Conservation (phyloP, 1,140 invertebrate genomes). For the Dreissena rostriformis region DNA sequence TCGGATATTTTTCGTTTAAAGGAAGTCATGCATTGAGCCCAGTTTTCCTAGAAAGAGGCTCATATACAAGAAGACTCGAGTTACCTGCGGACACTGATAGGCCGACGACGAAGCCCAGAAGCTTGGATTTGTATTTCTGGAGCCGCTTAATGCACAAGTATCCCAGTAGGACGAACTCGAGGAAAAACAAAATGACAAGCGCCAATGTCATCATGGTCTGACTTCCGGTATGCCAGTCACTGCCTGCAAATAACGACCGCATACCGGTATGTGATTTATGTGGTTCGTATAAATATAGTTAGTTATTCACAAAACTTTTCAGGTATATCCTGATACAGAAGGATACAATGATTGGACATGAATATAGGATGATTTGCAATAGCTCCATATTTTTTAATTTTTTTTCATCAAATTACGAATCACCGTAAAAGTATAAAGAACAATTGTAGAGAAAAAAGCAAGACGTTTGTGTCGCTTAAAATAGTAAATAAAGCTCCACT, state of each 20-base stretch:
- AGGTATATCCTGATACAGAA: too few species aligned
- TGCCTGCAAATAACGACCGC: conserved; percentile 27
- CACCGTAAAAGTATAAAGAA: too few species aligned
- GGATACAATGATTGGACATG: too few species aligned
- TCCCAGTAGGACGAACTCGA: conserved; percentile 37
- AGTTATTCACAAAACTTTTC: too few species aligned
- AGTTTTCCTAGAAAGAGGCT: not conserved
- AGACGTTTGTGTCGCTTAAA: too few species aligned
- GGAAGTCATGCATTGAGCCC: not conserved
- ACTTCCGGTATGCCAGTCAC: conserved; percentile 42
- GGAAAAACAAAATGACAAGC: conserved; percentile 29
- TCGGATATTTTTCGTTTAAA: not conserved
- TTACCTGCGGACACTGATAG: conserved; percentile 42
- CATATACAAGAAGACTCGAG: not conserved
- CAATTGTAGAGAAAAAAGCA: too few species aligned
- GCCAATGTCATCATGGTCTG: conserved; percentile 47
- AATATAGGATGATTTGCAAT: too few species aligned
- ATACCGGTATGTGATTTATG: too few species aligned
- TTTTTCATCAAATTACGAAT: too few species aligned
- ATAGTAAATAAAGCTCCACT: too few species aligned
- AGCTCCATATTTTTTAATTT: too few species aligned
- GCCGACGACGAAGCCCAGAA: conserved; percentile 31
- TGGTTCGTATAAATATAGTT: too few species aligned
- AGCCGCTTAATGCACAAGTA: conserved; percentile 43
- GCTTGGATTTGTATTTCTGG: conserved; percentile 22